A percentile compares a stretch with the other conserved stretches of the same genome.
Conservation (phyloP, 2,113 vertebrate genomes). For the Ammospiza caudacuta region DNA sequence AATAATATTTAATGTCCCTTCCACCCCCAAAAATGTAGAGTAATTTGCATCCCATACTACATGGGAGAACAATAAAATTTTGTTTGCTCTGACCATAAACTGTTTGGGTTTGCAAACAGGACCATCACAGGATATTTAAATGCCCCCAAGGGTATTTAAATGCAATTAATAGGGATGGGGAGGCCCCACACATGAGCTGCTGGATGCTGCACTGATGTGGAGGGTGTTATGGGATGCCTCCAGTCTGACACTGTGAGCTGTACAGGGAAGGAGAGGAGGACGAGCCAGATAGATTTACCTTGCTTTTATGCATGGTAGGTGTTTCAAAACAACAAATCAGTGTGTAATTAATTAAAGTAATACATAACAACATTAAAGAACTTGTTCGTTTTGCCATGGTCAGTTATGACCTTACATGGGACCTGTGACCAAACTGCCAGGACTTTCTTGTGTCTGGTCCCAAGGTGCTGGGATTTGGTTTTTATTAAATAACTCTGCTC, state of each 20-base stretch:
- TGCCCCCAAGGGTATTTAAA: not conserved
- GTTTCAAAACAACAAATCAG: not conserved
- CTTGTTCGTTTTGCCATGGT: not conserved
- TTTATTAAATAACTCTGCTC: accelerated
- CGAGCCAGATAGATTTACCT: not conserved
- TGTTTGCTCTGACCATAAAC: not conserved
- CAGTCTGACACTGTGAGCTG: not conserved
- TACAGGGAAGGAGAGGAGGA: not conserved
- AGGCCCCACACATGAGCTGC: accelerated
- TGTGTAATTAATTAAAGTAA: not conserved
- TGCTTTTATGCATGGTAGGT: not conserved
- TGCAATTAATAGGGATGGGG: not conserved
- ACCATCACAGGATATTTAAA: not conserved
- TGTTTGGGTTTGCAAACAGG: not conserved
- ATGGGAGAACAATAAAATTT: not conserved
- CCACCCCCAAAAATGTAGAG: not conserved
- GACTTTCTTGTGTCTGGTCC: not conserved
- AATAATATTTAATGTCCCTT: not conserved
- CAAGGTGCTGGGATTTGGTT: not conserved
- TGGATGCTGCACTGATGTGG: not conserved
- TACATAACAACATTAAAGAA: not conserved
- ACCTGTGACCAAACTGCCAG: not conserved
- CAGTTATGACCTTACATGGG: not conserved
- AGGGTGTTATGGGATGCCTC: not conserved
- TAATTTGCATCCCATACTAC: not conserved